Conservation (phyloP, 2,888 invertebrate genomes). For the Cheilosia variabilis region DNA sequence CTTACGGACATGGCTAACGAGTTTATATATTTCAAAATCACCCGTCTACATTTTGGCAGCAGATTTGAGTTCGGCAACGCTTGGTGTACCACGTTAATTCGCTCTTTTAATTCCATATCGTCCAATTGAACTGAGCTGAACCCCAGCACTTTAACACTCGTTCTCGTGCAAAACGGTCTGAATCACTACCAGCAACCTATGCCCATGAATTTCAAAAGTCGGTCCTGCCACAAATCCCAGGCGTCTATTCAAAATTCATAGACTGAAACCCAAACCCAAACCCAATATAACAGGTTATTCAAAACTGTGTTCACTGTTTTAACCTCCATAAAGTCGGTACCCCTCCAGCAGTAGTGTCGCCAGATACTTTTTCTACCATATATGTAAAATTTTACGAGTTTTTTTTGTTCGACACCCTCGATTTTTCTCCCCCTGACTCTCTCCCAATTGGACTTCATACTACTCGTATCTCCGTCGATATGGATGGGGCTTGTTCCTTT, state of each 20-base stretch:
- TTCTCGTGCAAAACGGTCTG: too few relatives aligned
- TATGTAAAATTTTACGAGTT: conserved; percentile 14
- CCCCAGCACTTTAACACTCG: too few relatives aligned
- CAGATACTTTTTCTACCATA: not conserved
- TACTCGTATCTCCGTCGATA: conserved; percentile 9
- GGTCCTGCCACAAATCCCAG: not conserved
- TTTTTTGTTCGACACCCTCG: not conserved
- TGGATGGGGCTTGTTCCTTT: not conserved
- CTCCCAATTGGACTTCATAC: conserved; percentile 14
- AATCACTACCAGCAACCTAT: too few relatives aligned
- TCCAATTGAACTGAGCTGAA: too few relatives aligned
- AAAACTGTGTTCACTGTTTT: not conserved
- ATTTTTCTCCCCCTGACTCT: not conserved
- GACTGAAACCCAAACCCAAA: not conserved
- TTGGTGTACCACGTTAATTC: too few relatives aligned
- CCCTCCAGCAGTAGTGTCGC: not conserved
- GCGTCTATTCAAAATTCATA: not conserved
- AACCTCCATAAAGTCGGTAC: not conserved
- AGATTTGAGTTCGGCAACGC: too few relatives aligned
- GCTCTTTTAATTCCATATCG: too few relatives aligned
- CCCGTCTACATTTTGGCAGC: too few relatives aligned
- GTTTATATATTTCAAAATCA: too few relatives aligned
- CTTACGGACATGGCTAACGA: too few relatives aligned
- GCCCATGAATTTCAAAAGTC: not conserved
- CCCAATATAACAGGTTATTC: not conserved